phyloP scores from a whole-genome alignment of 2,888 invertebrate species.

The Aphidoletes aphidimyza region DNA sequence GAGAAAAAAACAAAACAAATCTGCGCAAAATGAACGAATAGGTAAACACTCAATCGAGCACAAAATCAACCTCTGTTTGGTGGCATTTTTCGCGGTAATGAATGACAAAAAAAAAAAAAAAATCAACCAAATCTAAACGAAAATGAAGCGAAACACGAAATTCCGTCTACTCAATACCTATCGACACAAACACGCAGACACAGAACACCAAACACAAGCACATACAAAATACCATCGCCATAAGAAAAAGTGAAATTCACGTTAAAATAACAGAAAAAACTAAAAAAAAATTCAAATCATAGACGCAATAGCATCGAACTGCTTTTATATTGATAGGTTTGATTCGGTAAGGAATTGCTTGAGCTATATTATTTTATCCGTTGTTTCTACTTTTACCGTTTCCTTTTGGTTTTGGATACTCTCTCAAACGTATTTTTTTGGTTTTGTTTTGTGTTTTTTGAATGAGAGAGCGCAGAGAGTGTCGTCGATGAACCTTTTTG shows the following conservation, averaged over 20 bases:
- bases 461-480: background rate
- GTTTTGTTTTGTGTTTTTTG: background rate
- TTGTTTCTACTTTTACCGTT: background rate
- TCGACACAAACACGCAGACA: background rate
- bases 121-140: too few species aligned
- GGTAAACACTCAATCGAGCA: too few species aligned
- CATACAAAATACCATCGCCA: background rate
- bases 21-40: too few species aligned
- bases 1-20: too few species aligned
- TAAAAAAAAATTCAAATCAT: background rate
- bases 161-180: background rate
- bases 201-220: background rate
- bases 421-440: too few species aligned
- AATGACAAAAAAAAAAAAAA: too few species aligned
- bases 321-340: background rate
- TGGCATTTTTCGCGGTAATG: too few species aligned
- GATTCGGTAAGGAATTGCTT: background rate
- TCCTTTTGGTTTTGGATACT: background rate
- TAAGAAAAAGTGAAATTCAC: too few species aligned
- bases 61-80: too few species aligned
- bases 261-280: background rate
- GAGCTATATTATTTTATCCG: background rate
- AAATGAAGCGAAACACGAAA: too few species aligned
- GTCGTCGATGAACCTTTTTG: background rate
- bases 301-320: background rate